These are phyloP conservation scores for Branchellion lobata DNA, from an alignment of 2,888 invertebrate genomes.

Conservation along the genomic window DNA sequence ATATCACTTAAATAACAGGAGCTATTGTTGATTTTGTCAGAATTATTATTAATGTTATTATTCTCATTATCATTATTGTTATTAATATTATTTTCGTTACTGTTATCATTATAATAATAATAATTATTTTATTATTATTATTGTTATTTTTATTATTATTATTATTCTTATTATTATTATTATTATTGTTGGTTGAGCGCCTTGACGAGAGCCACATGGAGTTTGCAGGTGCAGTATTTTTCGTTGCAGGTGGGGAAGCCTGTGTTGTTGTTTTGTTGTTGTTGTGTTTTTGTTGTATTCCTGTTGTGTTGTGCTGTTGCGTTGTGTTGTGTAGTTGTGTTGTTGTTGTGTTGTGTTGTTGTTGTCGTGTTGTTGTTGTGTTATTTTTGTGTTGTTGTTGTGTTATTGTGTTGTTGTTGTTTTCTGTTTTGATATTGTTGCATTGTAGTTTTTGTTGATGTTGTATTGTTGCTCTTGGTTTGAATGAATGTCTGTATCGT, in stretches of 20 bases:
- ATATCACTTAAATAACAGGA: background rate
- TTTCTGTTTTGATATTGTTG: too few species aligned
- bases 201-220: conserved; percentile 1
- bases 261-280: background rate
- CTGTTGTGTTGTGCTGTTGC: too few species aligned
- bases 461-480: too few species aligned
- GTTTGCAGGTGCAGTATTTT: conserved; percentile 16
- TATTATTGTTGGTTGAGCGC: conserved; percentile 1
- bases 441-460: background rate
- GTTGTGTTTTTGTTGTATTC: too few species aligned
- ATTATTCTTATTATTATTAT: conserved; percentile 1
- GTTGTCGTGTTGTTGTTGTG: too few species aligned
- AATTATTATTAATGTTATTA: conserved; percentile 5
- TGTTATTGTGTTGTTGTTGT: too few species aligned
- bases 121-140: too few species aligned
- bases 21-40: background rate
- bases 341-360: too few species aligned
- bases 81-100: background rate
- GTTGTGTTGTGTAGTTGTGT: too few species aligned
- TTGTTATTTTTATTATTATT: background rate
- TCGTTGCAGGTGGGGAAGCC: conserved; percentile 10
- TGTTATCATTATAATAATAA: too few species aligned
- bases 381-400: background rate
- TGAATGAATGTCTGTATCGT: too few species aligned
- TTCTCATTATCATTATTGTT: conserved; percentile 14